Evolutionary conservation across 1,140 invertebrate species (phyloP), one percentile per base, ranked within the genome.

Genomic region (Antheraea pernyi): DNA sequence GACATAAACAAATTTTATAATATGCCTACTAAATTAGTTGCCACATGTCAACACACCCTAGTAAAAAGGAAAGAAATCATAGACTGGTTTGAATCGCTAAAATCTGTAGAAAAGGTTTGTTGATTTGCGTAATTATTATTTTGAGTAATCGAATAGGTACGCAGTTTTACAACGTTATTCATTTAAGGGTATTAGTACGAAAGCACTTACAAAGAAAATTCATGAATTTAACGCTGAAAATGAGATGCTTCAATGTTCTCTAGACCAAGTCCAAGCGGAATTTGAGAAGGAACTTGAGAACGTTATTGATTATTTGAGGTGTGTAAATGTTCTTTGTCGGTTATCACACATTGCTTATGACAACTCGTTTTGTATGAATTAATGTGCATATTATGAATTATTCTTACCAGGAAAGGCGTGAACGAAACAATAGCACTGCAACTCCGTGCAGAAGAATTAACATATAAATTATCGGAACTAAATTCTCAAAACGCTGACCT

Each of bases 221-320:
- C 86, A 86, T 19, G 83, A 89, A 67, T 91, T 84, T 59, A 87
- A 79, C 36, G 74, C 77, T 30, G 85, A 89, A 76, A 90, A 86
- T 72, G 85, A 91, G 70, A 84, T 84, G 77, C 70, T 91, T 6
- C 71, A 72, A 46, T 69, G 70, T 59, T 77, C 78, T 22, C 71
- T 91, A 36, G 71, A 84, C 18, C 77, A 67, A 60, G 67, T 79
- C 13, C 85, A 86, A 82, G 76, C 63, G 64, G 82, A 86, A 19
- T 87, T 87, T 72, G 64, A 77, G 7, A 82, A 79, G 13, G 78
- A 85, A 61, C 37, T 83, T 0, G 78, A 81, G n/a, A 78, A 85
- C 59, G 71, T 87, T 9, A 76, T 81, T 13, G 77, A 82, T 9
- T 80, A 76, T 48, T 68, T 90, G 37, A 82, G 83, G 89, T 91